Evolutionary conservation across 2,888 invertebrate species (phyloP), one percentile per base, ranked within the genome.

Genomic region (Ceraclea dissimilis): DNA sequence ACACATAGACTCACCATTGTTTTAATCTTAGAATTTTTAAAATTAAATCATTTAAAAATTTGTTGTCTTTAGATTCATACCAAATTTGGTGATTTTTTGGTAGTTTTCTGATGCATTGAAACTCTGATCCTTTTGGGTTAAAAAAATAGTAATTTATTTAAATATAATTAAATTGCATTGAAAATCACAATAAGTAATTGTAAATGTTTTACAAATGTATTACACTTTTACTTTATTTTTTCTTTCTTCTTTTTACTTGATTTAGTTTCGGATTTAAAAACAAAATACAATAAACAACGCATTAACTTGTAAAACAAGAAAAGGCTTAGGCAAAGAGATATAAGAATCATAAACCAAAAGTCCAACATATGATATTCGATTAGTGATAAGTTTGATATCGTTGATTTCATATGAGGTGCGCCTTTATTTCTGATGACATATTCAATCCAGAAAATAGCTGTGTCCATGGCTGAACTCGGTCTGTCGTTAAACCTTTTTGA

Each of bases 311-410:
- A 20, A 10, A 2, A 17, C 2, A 19, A 2, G 4, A 47, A 11
- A 2, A 19, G 2, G 13, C 19, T 20, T 17, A 20, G 11, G 2
- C 49, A 16, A 17, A 39, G 11, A 22, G 11, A n/a, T 13, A 49
- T 11, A 10, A 46, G 10, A 17, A 52, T 1, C 6, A 84, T 72
- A 20, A 22, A 6, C 10, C 4, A 5, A 49, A 49, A 20, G 65
- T 83, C 84, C 2, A 78, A 57, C 33, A 76, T 63, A 19, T 70
- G 58, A 58, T 70, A 70, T 62, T 74, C 71, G 64, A 73, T 69
- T 62, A 73, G 70, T 2, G 68, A 67, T 58, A 78, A 65, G 53
- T 72, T 66, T 5, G 71, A 64, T 1, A 71, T 70, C 1, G 65
- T 64, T 6, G 61, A 61, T 51, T 59, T 64, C 58, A 65, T 62